A percentile compares a stretch with the other conserved stretches of the same genome.
Evolutionary conservation across 1,140 invertebrate genomes (phyloP).

Genomic region (Ganaspis sp.): DNA sequence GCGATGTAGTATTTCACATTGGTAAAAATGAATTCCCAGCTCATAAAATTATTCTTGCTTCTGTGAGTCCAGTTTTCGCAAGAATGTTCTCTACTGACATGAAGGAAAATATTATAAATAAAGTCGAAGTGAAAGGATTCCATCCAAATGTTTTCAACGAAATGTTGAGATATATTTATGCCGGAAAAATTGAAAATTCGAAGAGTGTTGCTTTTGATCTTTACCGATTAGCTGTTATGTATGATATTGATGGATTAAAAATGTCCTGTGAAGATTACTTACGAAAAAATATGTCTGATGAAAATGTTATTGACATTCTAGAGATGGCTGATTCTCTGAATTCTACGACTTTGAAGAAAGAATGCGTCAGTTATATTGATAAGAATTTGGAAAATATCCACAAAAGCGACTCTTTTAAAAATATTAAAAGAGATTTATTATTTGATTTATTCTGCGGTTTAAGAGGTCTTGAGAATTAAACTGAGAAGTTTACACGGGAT

Average conservation of each 20-base stretch:
- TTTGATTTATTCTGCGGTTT: background rate
- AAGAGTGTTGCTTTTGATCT: conserved; percentile 71
- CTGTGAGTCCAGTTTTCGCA: conserved; percentile 78
- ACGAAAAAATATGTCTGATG: background rate
- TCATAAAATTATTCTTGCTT: conserved; percentile 59
- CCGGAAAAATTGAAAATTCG: conserved; percentile 79
- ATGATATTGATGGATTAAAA: conserved; percentile 44
- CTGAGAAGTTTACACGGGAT: too few relatives aligned
- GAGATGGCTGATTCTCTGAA: background rate
- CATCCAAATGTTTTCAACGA: conserved; percentile 80
- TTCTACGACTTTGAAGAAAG: background rate
- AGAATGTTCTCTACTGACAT: conserved; percentile 81
- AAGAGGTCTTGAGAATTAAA: too few relatives aligned
- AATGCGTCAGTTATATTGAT: background rate
- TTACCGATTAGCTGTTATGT: conserved; percentile 72
- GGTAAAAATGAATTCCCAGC: conserved; percentile 25
- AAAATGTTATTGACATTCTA: background rate
- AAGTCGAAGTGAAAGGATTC: conserved; percentile 78
- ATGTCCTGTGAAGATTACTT: background rate
- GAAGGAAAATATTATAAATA: conserved; percentile 76
- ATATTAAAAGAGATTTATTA: background rate
- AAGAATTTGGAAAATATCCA: background rate
- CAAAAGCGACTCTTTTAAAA: background rate
- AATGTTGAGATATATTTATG: conserved; percentile 83
- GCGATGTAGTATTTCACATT: conserved; percentile 32